These are phyloP conservation scores for Orestias chungarensis DNA, from an alignment of 2,797 vertebrate species.

Conservation along the genomic window DNA sequence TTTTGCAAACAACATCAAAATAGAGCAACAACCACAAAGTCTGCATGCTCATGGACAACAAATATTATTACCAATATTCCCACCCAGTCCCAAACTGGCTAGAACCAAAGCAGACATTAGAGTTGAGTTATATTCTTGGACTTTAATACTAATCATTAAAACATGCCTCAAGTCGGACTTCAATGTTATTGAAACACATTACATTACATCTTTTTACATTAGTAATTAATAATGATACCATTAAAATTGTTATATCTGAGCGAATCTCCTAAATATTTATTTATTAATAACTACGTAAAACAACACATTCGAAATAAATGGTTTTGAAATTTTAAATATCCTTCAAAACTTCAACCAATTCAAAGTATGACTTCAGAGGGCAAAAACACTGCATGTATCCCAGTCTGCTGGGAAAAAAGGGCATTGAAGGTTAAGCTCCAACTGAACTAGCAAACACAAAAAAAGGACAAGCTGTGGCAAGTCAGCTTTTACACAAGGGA, in stretches of 20 bases:
- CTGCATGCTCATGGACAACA: no score
- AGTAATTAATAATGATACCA: neutral
- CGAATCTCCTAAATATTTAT: neutral
- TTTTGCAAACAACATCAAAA: no score
- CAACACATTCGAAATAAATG: neutral
- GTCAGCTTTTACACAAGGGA: slow-evolving; percentile 56
- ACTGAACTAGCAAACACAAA: neutral
- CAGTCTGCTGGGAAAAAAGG: slow-evolving; percentile 3
- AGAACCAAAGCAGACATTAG: no score
- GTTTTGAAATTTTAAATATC: neutral
- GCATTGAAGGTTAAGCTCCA: slow-evolving; percentile 7
- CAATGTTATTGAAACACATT: no score
- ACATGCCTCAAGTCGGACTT: no score
- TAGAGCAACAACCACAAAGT: no score
- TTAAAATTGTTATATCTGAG: neutral
- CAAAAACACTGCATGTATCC: neutral
- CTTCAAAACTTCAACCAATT: no score
- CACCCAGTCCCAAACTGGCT: no score
- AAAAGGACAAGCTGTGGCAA: slow-evolving; percentile 29
- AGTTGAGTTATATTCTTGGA: no score
- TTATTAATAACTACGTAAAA: neutral
- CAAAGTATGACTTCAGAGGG: neutral
- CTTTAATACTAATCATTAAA: no score
- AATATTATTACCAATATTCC: no score
- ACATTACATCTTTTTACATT: no score